Evolutionary conservation across 1,140 invertebrate species (phyloP), one percentile per base, ranked within the genome.

Genomic region (Formica exsecta): DNA sequence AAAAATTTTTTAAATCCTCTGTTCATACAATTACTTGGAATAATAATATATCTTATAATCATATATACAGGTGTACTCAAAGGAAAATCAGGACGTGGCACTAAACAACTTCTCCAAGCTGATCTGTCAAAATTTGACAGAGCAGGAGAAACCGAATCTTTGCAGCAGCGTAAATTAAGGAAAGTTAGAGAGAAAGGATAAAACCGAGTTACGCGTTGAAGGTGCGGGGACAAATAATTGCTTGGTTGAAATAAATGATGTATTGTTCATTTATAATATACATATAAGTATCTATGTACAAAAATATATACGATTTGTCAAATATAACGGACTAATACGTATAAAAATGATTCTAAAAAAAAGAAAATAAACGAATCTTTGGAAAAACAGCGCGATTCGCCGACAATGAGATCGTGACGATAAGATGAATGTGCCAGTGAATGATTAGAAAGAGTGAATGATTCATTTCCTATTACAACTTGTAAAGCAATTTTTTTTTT

Each of bases 221-320:
- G 68, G 68, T 83, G 54, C 44, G 59, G 71, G 13, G 59, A 83
- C 3, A 59, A 16, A 61, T 75, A 61, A 61, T 29, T 8, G 29
- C 32, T 74, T 44, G 38, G 25, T 74, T 22, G 54, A 61, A 73
- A 61, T 75, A 71, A 48, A 73, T 61, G 32, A 73, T 83, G 3
- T 41, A 25, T 73, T 59, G n/a, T 71, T 57, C n/a, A 9, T n/a
- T 64, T 86, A 44, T 89, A 87, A 87, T 91, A 92, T 92, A 90
- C 90, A 92, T 86, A 91, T 86, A 91, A 86, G 54, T 61, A 73
- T 16, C 81, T 91, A 90, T 91, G 79, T 92, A 92, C 89, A 92
- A 92, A 91, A 91, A 92, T 92, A 92, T 88, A 92, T 87, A 79
- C 65, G 75, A 87, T 86, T 83, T 86, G 29, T 87, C 65, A 54